Percentiles rank a stretch among this genome's conserved stretches.
Conservation (phyloP, 2,113 vertebrate species). For the Lycaon pictus region DNA sequence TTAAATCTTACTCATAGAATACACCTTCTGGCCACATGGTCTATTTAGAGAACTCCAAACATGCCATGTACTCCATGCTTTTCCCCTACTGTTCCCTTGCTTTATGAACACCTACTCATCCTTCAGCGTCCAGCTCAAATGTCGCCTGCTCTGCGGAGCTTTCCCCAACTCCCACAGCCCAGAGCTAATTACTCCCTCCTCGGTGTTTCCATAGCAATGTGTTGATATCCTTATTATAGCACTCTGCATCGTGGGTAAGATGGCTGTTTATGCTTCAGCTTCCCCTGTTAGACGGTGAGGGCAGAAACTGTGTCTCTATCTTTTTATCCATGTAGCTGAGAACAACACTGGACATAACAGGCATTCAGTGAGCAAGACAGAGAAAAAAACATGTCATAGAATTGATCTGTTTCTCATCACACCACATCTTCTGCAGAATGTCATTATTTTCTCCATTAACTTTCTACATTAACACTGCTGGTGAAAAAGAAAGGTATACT, state of each 20-base stretch:
- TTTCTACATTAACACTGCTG: neutral
- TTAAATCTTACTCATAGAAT: neutral
- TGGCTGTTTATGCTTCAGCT: neutral
- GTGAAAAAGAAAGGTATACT: neutral
- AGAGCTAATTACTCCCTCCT: conserved; percentile 56
- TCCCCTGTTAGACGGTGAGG: neutral
- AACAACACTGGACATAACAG: neutral
- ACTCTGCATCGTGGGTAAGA: neutral
- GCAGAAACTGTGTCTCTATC: neutral
- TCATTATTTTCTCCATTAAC: neutral
- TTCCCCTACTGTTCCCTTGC: neutral
- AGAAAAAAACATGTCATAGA: neutral
- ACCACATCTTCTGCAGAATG: neutral
- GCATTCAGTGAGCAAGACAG: neutral
- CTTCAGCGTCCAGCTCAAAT: conserved; percentile 37
- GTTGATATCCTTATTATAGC: conserved; percentile 46
- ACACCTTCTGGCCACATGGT: neutral
- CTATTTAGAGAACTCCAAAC: neutral
- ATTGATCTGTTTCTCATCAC: neutral
- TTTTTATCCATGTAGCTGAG: neutral
- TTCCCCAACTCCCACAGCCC: conserved; percentile 60
- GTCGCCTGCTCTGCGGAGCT: neutral
- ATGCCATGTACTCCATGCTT: neutral
- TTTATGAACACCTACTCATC: conserved; percentile 53
- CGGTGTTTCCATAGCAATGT: conserved; percentile 68